A percentile compares a stretch with the other conserved stretches of the same genome.
Evolutionary conservation across 1,140 invertebrate genomes (phyloP).

Genomic region (Temnothorax longispinosus): DNA sequence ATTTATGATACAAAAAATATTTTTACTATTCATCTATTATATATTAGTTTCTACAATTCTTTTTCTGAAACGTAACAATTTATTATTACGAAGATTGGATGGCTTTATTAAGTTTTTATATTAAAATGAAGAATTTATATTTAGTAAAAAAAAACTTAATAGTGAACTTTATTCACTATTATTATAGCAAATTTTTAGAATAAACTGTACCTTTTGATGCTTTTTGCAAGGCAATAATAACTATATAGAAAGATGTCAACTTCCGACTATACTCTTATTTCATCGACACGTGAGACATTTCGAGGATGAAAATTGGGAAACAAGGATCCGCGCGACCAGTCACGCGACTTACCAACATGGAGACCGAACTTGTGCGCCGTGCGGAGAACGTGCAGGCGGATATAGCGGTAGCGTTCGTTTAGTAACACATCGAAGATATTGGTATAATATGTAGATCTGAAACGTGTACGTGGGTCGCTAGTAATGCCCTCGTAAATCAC

Average conservation of each 20-base stretch:
- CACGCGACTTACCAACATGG: not conserved
- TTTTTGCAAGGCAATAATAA: not conserved
- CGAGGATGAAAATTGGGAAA: constrained; percentile 13
- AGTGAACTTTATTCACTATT: not conserved
- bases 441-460: constrained; percentile 77
- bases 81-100: not conserved
- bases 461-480: constrained; percentile 74
- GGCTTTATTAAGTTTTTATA: not conserved
- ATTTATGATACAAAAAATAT: not conserved
- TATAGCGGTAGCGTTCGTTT: constrained; percentile 67
- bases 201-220: not conserved
- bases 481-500: constrained; percentile 79
- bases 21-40: not conserved
- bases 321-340: not conserved
- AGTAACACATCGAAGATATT: constrained; percentile 73
- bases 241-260: not conserved
- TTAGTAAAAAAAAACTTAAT: not conserved
- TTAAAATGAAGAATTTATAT: not conserved
- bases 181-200: not conserved
- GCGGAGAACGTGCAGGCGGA: constrained; percentile 54
- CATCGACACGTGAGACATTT: not conserved
- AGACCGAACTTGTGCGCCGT: constrained; percentile 1
- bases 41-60: not conserved
- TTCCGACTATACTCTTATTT: not conserved
- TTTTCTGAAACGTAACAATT: not conserved